A percentile compares a stretch with the other conserved stretches of the same genome.
phyloP scores from a whole-genome alignment of 2,113 vertebrate genomes.

The Myotis lucifugus region DNA sequence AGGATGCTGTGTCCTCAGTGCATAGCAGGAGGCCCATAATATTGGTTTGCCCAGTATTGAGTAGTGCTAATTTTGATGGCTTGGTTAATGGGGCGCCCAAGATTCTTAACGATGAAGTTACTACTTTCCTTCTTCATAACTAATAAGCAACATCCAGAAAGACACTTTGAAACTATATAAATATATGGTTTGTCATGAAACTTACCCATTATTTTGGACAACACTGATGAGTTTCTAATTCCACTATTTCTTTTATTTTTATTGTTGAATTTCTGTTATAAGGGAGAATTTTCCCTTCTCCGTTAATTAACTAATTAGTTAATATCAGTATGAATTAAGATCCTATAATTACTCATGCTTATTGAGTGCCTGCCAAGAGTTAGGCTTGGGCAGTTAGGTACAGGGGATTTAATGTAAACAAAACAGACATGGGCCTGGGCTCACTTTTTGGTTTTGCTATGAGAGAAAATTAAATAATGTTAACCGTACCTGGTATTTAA shows the following conservation, averaged over 20 bases:
- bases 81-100: neutral
- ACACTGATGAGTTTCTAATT: neutral
- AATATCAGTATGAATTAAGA: neutral
- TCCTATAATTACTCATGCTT: too few species aligned
- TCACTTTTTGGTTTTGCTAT: neutral
- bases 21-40: neutral
- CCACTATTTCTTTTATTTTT: neutral
- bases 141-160: neutral
- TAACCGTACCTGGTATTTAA: neutral
- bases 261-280: constrained; percentile 10
- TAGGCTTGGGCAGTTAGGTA: neutral
- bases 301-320: neutral
- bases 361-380: neutral
- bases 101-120: neutral
- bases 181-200: neutral
- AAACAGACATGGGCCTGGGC: neutral
- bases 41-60: neutral
- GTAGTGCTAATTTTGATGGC: neutral
- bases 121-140: neutral
- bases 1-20: neutral
- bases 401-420: neutral
- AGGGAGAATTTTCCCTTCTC: neutral
- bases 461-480: neutral
- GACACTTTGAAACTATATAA: neutral
- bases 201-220: neutral